These are phyloP conservation scores for Leuciscus waleckii DNA, from an alignment of 2,797 vertebrate genomes.

Conservation along the genomic window DNA sequence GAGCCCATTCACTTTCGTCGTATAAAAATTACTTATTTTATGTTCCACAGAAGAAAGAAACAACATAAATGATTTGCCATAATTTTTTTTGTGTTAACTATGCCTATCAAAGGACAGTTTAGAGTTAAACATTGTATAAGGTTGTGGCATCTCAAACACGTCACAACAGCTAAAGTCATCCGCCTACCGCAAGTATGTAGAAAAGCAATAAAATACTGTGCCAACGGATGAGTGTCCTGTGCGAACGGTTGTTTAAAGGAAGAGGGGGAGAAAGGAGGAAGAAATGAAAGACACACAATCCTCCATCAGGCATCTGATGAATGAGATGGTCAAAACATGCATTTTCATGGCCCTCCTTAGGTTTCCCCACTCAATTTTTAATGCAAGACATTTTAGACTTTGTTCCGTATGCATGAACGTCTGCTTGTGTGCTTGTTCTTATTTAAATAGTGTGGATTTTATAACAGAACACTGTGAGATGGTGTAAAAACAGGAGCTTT, in stretches of 20 bases:
- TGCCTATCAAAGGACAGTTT: neutral
- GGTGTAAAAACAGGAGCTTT: constrained; percentile 44
- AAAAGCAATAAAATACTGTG: constrained; percentile 9
- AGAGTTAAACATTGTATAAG: neutral
- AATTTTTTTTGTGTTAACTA: neutral
- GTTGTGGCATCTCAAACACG: neutral
- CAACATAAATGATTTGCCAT: neutral
- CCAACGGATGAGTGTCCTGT: constrained; percentile 2
- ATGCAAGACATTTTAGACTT: constrained; percentile 57
- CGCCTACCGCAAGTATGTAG: neutral
- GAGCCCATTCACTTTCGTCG: neutral
- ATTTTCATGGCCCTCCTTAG: constrained; percentile 69
- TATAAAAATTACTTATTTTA: neutral
- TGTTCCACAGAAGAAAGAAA: neutral
- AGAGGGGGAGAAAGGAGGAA: constrained; percentile 20
- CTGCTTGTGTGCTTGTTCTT: constrained; percentile 34
- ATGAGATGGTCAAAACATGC: constrained; percentile 76
- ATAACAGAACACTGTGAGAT: constrained; percentile 47
- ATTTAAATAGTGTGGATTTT: constrained; percentile 34
- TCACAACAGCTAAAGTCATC: neutral
- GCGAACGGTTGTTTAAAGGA: neutral
- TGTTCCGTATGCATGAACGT: constrained; percentile 1
- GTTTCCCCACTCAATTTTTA: constrained; percentile 62
- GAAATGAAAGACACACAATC: constrained; percentile 71
- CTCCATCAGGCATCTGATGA: constrained; percentile 73